Evolutionary conservation across 2,113 vertebrate species (phyloP).

Genomic region (Neoarius graeffei): DNA sequence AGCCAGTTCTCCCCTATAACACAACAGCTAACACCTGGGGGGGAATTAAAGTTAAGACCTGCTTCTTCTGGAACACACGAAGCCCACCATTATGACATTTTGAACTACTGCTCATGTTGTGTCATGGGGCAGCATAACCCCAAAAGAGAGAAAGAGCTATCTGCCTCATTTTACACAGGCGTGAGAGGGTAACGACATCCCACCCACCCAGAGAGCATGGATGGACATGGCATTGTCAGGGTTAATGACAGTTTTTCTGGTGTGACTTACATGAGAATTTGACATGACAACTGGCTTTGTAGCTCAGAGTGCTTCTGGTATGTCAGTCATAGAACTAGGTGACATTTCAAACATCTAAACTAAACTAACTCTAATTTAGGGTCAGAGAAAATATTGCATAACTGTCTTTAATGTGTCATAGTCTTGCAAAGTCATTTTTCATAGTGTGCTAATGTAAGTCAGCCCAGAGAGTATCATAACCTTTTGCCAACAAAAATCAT

Average conservation of each 20-base stretch:
- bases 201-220: not conserved
- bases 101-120: not conserved
- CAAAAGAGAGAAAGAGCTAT: not conserved
- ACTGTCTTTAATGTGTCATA: slow-evolving; percentile 10
- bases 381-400: slow-evolving; percentile 8
- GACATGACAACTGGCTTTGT: not conserved
- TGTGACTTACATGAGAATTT: not conserved
- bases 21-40: not conserved
- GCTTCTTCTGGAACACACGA: not conserved
- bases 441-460: not conserved
- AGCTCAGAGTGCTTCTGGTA: not conserved
- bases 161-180: not conserved
- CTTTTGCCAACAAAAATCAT: not conserved
- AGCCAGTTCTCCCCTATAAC: not conserved
- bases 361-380: slow-evolving; percentile 11
- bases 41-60: not conserved
- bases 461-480: not conserved
- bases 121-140: not conserved
- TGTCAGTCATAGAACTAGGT: not conserved
- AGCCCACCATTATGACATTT: not conserved
- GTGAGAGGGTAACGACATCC: not conserved
- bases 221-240: not conserved
- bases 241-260: slow-evolving; percentile 9
- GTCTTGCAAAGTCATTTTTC: not conserved
- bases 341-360: slow-evolving; percentile 16